Evolutionary conservation across 2,888 invertebrate species (phyloP).

Genomic region (Lochmaea crataegi): DNA sequence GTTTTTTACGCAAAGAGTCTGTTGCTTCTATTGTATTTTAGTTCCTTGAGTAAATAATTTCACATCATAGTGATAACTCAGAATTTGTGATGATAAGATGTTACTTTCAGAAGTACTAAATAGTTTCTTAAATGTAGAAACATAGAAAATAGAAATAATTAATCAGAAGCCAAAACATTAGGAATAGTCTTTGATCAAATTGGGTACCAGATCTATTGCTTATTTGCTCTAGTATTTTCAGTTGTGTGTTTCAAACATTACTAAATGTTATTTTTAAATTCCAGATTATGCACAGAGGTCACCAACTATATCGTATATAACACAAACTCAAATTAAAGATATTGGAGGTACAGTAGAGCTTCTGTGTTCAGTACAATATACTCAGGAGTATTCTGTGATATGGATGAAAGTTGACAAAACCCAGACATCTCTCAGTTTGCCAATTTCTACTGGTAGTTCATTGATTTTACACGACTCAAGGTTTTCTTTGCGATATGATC

Average conservation of each 20-base stretch:
- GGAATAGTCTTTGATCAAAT: too few relatives aligned
- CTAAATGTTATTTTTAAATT: conserved; percentile 42
- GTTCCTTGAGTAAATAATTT: too few relatives aligned
- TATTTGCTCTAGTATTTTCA: neutral
- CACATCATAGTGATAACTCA: too few relatives aligned
- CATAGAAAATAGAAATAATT: too few relatives aligned
- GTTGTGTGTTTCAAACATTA: too few relatives aligned
- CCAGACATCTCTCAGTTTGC: conserved; percentile 78
- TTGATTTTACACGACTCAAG: conserved; percentile 87
- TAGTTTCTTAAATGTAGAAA: too few relatives aligned
- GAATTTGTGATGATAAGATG: too few relatives aligned
- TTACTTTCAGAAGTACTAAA: too few relatives aligned
- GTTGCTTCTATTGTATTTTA: too few relatives aligned
- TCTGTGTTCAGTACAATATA: conserved; percentile 90
- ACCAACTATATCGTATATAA: conserved; percentile 90
- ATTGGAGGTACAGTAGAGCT: conserved; percentile 91
- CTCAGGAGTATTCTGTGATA: conserved; percentile 86
- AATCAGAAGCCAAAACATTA: too few relatives aligned
- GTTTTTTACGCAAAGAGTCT: too few relatives aligned
- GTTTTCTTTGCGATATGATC: conserved; percentile 83
- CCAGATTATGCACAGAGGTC: conserved; percentile 77
- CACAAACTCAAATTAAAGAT: conserved; percentile 91
- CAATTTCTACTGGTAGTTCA: conserved; percentile 85
- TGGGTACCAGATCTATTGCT: too few relatives aligned
- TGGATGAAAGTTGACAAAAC: conserved; percentile 78